Evolutionary conservation across 23 tunicate genomes (phyloP).

Genomic region (Halocynthia aurantium): DNA sequence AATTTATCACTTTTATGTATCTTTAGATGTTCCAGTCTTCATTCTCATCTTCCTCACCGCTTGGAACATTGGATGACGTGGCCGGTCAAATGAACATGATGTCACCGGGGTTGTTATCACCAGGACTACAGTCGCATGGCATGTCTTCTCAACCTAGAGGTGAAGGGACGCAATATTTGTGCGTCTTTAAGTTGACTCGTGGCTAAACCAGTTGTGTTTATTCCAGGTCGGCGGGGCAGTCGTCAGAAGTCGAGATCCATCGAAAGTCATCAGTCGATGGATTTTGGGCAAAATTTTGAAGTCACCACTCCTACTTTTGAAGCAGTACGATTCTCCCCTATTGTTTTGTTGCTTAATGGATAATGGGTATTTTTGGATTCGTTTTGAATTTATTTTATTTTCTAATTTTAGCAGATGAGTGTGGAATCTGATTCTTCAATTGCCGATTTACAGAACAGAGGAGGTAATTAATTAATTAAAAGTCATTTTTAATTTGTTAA

Average conservation of each 20-base stretch:
- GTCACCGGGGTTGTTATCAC: conserved; percentile 22
- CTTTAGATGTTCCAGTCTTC: neutral
- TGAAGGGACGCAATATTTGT: too few species aligned
- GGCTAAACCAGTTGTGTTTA: neutral
- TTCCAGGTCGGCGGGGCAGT: conserved; percentile 48
- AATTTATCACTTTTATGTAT: too few species aligned
- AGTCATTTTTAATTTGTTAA: too few species aligned
- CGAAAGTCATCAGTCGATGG: conserved; percentile 13
- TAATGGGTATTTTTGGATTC: too few species aligned
- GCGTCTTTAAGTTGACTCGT: too few species aligned
- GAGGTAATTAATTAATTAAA: neutral
- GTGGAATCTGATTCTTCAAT: conserved; percentile 13
- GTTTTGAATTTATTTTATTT: neutral
- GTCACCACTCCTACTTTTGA: too few species aligned
- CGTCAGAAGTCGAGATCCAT: conserved; percentile 55
- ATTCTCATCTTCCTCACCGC: neutral
- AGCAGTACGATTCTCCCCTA: too few species aligned
- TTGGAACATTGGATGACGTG: conserved; percentile 8
- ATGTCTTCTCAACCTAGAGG: neutral
- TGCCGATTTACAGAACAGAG: neutral
- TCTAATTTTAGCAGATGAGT: conserved; percentile 9
- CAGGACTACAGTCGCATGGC: neutral
- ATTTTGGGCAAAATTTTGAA: too few species aligned
- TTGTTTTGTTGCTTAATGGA: too few species aligned
- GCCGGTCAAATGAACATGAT: conserved; percentile 19